These are phyloP conservation scores for Cephalopterus ornatus DNA, from an alignment of 2,113 vertebrate species.

Conservation along the genomic window DNA sequence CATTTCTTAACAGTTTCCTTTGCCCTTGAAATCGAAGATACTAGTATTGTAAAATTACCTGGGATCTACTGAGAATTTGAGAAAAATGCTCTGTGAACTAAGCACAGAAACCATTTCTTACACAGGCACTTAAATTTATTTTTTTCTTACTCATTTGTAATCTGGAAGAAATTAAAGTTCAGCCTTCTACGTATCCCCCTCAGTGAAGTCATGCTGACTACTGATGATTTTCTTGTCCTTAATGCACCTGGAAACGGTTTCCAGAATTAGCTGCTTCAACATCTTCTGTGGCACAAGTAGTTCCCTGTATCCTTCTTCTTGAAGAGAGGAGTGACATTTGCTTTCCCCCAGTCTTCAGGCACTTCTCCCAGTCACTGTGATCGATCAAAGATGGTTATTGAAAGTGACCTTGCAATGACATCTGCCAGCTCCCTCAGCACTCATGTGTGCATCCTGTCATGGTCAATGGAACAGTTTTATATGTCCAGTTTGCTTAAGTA, in stretches of 20 bases:
- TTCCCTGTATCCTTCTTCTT: background rate
- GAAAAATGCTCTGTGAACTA: background rate
- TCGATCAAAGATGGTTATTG: background rate
- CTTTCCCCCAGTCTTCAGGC: background rate
- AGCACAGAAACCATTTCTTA: background rate
- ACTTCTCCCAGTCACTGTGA: background rate
- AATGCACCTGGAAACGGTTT: background rate
- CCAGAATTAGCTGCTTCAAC: background rate
- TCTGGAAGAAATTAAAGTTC: background rate
- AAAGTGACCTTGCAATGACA: background rate
- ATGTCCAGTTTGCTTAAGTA: background rate
- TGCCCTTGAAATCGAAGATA: background rate
- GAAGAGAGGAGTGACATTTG: background rate
- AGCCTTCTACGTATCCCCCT: background rate
- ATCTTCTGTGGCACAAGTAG: background rate
- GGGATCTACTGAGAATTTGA: conserved; percentile 31
- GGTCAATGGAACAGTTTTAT: background rate
- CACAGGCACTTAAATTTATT: background rate
- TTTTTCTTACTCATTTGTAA: background rate
- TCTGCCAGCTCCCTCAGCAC: background rate
- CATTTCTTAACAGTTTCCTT: background rate
- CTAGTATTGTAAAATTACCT: background rate
- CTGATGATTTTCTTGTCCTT: background rate
- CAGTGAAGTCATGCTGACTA: background rate
- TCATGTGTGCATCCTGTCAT: background rate